These are phyloP conservation scores for Epinephelus lanceolatus DNA, from an alignment of 2,113 vertebrate genomes.

Conservation along the genomic window DNA sequence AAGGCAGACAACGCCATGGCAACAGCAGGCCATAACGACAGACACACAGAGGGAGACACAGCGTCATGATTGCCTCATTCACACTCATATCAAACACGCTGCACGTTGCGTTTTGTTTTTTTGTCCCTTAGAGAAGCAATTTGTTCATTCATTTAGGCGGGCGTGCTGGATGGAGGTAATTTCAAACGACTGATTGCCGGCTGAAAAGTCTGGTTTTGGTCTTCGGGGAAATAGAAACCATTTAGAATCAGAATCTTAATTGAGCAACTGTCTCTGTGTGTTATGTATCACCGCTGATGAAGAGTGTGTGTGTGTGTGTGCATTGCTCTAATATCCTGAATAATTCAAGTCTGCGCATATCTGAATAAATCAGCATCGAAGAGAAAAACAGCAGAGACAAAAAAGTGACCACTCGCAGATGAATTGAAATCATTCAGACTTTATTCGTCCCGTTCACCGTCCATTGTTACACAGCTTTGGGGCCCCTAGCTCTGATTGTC, in stretches of 20 bases:
- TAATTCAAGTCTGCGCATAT: constrained; percentile 2
- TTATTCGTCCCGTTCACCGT: constrained; percentile 67
- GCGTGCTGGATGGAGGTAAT: constrained; percentile 38
- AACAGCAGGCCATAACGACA: constrained; percentile 53
- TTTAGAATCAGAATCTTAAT: constrained; percentile 49
- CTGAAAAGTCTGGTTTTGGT: constrained; percentile 48
- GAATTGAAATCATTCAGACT: constrained; percentile 65
- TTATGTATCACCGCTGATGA: constrained; percentile 29
- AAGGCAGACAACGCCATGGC: constrained; percentile 46
- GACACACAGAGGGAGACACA: neutral
- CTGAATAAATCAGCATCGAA: constrained; percentile 25
- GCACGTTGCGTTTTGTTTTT: constrained; percentile 41
- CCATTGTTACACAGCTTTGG: constrained; percentile 70
- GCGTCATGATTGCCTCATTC: constrained; percentile 41
- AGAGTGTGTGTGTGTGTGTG: constrained; percentile 21
- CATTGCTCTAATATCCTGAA: neutral
- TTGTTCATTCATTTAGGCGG: constrained; percentile 44
- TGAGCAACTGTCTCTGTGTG: constrained; percentile 27
- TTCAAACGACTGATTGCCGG: constrained; percentile 56
- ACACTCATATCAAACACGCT: constrained; percentile 43
- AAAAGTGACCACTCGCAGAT: constrained; percentile 22
- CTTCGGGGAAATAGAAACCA: constrained; percentile 43
- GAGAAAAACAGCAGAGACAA: constrained; percentile 12
- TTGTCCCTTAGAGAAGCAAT: constrained; percentile 37
- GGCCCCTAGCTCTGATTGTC: constrained; percentile 81